Evolutionary conservation across 2,888 invertebrate genomes (phyloP).

Genomic region (Carterocephalus palaemon): DNA sequence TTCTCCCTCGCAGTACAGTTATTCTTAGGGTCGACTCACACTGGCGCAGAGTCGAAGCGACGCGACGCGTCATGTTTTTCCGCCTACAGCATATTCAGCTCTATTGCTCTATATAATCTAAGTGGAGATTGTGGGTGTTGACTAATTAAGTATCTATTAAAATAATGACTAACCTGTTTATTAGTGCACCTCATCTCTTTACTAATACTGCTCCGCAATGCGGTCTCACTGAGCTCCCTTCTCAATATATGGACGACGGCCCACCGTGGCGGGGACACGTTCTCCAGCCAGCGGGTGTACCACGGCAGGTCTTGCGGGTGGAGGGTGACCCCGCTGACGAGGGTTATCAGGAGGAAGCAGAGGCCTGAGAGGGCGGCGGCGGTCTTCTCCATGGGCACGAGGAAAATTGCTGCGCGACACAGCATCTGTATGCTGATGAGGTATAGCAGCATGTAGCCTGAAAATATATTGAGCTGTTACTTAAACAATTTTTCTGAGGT

Average conservation of each 20-base stretch:
- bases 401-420: conserved; percentile 82
- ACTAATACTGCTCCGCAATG: conserved; percentile 76
- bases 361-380: conserved; percentile 81
- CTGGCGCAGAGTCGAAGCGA: no score
- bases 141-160: no score
- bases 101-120: no score
- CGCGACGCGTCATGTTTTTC: no score
- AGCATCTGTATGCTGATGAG: conserved; percentile 84
- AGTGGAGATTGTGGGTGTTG: no score
- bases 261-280: conserved; percentile 86
- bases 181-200: conserved; percentile 81
- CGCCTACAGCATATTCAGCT: no score
- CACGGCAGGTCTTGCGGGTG: conserved; percentile 83
- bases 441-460: conserved; percentile 86
- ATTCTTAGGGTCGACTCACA: no score
- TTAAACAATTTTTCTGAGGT: no score
- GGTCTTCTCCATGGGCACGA: conserved; percentile 82
- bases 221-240: conserved; percentile 82
- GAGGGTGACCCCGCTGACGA: conserved; percentile 83
- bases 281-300: conserved; percentile 82
- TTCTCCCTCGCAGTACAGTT: no score
- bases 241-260: conserved; percentile 82
- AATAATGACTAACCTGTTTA: conserved; percentile 83
- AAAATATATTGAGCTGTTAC: conserved; percentile 23
- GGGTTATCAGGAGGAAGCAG: conserved; percentile 79